These are phyloP conservation scores for Tragelaphus buxtoni DNA, from an alignment of 2,113 vertebrate genomes.

Conservation along the genomic window DNA sequence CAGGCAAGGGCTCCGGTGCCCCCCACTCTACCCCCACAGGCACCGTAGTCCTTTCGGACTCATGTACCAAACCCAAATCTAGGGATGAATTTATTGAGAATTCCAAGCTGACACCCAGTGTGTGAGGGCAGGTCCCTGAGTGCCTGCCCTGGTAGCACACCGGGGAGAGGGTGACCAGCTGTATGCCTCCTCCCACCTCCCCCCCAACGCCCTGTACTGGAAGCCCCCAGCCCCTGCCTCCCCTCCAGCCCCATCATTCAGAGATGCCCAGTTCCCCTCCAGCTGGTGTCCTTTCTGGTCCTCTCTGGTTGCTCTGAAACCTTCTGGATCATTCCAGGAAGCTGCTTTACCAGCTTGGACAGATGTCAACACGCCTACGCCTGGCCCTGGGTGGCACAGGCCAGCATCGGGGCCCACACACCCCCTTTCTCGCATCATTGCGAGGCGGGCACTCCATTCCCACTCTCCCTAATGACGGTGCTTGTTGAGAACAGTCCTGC, in stretches of 20 bases:
- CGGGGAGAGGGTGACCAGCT: neutral
- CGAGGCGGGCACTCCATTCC: neutral
- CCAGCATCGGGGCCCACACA: rapidly evolving
- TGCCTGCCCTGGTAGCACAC: rapidly evolving
- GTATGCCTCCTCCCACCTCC: neutral
- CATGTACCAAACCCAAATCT: too few relatives aligned
- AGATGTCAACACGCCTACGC: rapidly evolving
- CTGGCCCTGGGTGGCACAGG: neutral
- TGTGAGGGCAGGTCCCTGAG: neutral
- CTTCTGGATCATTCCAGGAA: neutral
- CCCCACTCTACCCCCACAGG: too few relatives aligned
- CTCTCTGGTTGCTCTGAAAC: neutral
- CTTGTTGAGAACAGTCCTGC: constrained; percentile 69
- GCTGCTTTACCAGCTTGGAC: neutral
- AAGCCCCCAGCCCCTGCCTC: neutral
- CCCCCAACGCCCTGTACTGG: rapidly evolving
- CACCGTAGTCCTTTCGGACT: rapidly evolving
- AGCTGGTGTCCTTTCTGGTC: rapidly evolving
- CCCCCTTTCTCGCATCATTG: neutral
- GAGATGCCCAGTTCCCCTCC: neutral
- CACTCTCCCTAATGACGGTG: neutral
- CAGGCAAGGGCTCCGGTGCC: neutral
- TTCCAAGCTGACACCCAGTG: neutral
- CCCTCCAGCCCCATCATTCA: neutral
- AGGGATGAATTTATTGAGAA: neutral